Evolutionary conservation across 2,113 vertebrate genomes (phyloP).

Genomic region (Pelusios castaneus): DNA sequence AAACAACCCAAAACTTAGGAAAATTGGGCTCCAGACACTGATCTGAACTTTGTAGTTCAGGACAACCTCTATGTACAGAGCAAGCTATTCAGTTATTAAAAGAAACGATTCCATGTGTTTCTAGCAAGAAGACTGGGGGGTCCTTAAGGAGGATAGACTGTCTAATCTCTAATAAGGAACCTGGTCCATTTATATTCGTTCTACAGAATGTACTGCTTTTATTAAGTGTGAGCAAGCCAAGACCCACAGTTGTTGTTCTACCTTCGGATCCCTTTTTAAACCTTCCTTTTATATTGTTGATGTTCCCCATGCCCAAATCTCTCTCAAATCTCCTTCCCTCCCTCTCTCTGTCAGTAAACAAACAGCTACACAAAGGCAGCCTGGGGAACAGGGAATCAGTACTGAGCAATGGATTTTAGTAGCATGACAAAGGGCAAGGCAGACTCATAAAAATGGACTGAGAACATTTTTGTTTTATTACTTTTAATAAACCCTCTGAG

Average conservation of each 20-base stretch:
- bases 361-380: neutral
- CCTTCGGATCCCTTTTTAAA: neutral
- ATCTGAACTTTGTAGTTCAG: neutral
- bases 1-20: neutral
- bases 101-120: neutral
- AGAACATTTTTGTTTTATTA: neutral
- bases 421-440: neutral
- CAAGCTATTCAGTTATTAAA: neutral
- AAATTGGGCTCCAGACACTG: neutral
- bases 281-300: neutral
- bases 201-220: neutral
- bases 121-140: neutral
- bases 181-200: neutral
- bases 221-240: rapidly evolving
- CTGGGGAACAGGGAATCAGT: neutral
- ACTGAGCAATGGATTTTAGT: neutral
- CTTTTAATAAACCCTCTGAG: neutral
- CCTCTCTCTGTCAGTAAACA: neutral
- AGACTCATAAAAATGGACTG: neutral
- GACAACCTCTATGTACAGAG: neutral
- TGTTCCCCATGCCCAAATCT: neutral
- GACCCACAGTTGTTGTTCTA: neutral
- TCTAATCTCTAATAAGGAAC: neutral
- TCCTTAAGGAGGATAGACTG: neutral
- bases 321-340: neutral